These are phyloP conservation scores for Aplodontia rufa DNA, from an alignment of 2,113 vertebrate genomes.

Conservation along the genomic window DNA sequence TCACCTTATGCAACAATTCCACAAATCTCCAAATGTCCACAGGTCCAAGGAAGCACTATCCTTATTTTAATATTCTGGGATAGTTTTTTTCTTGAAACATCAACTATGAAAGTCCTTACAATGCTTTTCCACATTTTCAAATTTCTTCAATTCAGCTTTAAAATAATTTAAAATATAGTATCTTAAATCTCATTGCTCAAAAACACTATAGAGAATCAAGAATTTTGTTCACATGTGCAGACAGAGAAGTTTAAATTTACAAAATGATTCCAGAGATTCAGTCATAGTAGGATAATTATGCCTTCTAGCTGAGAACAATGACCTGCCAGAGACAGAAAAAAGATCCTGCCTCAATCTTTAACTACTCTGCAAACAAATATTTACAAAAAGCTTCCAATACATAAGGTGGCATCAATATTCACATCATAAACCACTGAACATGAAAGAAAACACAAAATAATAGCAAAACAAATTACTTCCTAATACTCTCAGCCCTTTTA, in stretches of 20 bases:
- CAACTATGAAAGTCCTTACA: neutral
- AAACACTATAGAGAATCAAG: neutral
- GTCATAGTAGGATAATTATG: neutral
- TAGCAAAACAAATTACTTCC: neutral
- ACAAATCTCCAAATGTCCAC: neutral
- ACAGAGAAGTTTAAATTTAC: neutral
- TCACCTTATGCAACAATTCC: neutral
- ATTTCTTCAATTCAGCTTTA: neutral
- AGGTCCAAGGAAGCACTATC: neutral
- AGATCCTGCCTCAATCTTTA: neutral
- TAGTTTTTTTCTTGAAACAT: neutral
- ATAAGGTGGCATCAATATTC: neutral
- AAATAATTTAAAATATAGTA: neutral
- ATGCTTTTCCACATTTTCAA: neutral
- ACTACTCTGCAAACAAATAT: neutral
- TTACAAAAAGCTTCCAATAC: neutral
- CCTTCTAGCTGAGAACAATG: neutral
- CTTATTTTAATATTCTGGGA: neutral
- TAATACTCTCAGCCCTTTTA: neutral
- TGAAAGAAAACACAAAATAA: neutral
- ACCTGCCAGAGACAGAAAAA: neutral
- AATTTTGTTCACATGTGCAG: neutral
- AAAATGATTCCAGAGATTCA: neutral
- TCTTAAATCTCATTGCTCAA: neutral
- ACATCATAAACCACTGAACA: neutral